A percentile compares a stretch with the other conserved stretches of the same genome.
phyloP scores from a whole-genome alignment of 2,888 invertebrate species.

The Polymixis lichenea region DNA sequence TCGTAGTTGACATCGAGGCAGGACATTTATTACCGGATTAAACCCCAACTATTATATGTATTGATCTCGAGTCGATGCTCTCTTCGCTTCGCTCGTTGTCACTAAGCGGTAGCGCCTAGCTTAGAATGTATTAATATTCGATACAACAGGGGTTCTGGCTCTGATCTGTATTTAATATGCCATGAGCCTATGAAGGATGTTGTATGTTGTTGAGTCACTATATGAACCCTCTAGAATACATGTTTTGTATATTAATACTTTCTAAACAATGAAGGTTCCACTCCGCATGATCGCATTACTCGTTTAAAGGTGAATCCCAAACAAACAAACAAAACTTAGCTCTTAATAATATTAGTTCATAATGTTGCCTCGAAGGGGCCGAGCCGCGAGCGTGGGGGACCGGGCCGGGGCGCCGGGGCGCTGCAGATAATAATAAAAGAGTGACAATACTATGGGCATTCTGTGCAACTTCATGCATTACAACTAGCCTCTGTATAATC shows the following conservation, averaged over 20 bases:
- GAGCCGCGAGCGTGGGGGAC: not conserved
- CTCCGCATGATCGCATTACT: not conserved
- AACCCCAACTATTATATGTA: not conserved
- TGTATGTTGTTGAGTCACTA: slow-evolving; percentile 4
- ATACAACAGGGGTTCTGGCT: not conserved
- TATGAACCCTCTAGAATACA: not conserved
- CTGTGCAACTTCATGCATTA: not conserved
- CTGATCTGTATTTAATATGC: slow-evolving; percentile 21
- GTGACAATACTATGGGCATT: no score
- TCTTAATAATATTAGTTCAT: slow-evolving; percentile 1
- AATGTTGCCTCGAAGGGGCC: not conserved
- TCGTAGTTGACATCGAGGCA: slow-evolving; percentile 4
- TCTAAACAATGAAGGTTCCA: not conserved
- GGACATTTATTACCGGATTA: slow-evolving; percentile 27
- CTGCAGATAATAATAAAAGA: not conserved
- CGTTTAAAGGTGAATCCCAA: not conserved
- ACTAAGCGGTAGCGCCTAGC: not conserved
- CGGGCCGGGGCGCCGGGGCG: no score
- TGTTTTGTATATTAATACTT: not conserved
- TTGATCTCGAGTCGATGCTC: not conserved
- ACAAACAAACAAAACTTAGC: slow-evolving; percentile 16
- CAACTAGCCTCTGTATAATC: not conserved
- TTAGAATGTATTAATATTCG: slow-evolving; percentile 2
- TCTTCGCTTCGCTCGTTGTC: not conserved
- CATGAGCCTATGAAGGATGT: not conserved